phyloP scores from a whole-genome alignment of 2,113 vertebrate species.

The Rattus rattus region DNA sequence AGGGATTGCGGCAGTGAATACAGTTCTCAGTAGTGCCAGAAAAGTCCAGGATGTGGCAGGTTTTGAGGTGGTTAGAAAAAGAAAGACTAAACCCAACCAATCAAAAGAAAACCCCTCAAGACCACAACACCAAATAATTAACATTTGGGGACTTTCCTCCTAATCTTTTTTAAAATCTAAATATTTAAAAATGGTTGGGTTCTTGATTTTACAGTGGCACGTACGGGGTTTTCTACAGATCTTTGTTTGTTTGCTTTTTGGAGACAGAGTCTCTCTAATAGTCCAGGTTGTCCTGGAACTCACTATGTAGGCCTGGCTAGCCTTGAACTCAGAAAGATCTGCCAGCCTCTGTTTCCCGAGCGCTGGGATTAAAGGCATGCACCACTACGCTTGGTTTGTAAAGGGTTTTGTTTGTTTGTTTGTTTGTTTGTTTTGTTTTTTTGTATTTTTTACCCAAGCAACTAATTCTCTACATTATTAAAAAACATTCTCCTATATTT shows the following conservation, averaged over 20 bases:
- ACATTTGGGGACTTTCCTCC: slow-evolving; percentile 40
- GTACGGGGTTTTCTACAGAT: neutral
- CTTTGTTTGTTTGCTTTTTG: neutral
- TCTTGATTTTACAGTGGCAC: slow-evolving; percentile 45
- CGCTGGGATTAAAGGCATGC: neutral
- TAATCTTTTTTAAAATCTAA: slow-evolving; percentile 16
- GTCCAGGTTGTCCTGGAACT: neutral
- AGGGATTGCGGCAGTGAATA: neutral
- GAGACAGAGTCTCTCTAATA: neutral
- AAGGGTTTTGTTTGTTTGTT: neutral
- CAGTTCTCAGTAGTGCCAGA: neutral
- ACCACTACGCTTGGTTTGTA: neutral
- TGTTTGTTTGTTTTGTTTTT: too few species aligned
- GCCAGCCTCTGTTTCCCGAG: neutral
- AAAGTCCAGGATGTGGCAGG: neutral
- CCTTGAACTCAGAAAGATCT: neutral
- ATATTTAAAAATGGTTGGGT: slow-evolving; percentile 9
- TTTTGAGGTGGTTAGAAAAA: slow-evolving; percentile 21
- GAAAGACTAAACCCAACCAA: neutral
- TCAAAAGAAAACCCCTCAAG: neutral
- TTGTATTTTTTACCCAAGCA: neutral
- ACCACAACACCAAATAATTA: slow-evolving; percentile 4
- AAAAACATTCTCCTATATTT: slow-evolving; percentile 38
- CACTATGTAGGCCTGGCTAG: neutral
- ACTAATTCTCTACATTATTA: neutral